Conservation (phyloP, 1,140 invertebrate species). For the Sycophaga agraensis region DNA sequence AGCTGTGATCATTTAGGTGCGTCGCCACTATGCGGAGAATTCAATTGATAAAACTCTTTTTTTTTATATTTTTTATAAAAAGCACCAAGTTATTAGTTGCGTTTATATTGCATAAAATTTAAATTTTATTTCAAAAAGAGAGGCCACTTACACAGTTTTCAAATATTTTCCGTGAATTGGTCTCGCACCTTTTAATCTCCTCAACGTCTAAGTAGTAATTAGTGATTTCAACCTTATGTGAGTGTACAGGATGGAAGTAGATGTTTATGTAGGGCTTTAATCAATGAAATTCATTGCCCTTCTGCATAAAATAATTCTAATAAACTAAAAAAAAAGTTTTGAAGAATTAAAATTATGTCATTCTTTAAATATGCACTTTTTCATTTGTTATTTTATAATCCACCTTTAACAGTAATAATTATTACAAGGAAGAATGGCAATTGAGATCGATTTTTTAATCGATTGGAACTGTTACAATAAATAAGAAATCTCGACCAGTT, state of each 20-base stretch:
- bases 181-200: not conserved
- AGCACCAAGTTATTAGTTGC: not conserved
- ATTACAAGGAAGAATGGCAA: not conserved
- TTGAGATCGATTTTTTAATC: slow-evolving; percentile 1
- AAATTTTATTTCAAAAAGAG: not conserved
- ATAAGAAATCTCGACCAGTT: slow-evolving; percentile 2
- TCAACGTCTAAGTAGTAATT: slow-evolving; percentile 24
- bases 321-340: slow-evolving; percentile 18
- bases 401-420: slow-evolving; percentile 1
- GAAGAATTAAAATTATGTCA: not conserved
- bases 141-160: not conserved
- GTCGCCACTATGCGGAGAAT: slow-evolving; percentile 8
- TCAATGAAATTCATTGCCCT: not conserved
- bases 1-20: slow-evolving; percentile 27
- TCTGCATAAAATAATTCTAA: too few relatives aligned
- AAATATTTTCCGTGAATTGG: slow-evolving; percentile 9
- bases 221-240: slow-evolving; percentile 13
- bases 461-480: not conserved
- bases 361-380: slow-evolving; percentile 2
- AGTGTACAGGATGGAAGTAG: slow-evolving; percentile 15
- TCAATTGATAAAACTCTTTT: not conserved
- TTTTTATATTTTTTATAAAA: slow-evolving; percentile 20
- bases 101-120: slow-evolving; percentile 10
- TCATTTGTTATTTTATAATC: slow-evolving; percentile 15
- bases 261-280: not conserved